Evolutionary conservation across 1,140 invertebrate genomes (phyloP).

Genomic region (Phymorhynchus buccinoides): DNA sequence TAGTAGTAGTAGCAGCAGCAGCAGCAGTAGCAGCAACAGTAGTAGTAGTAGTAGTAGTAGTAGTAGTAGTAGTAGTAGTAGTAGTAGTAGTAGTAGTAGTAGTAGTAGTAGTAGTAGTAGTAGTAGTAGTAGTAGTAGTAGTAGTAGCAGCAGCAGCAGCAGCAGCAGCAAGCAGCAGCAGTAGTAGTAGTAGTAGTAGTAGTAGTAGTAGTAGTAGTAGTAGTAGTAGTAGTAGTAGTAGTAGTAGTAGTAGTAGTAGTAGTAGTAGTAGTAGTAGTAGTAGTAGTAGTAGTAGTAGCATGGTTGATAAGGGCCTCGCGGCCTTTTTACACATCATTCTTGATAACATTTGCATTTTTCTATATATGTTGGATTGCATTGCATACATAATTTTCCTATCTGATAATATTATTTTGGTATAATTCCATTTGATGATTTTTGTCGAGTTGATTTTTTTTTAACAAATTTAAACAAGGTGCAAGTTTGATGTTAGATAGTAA

Average conservation of each 20-base stretch:
- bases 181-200: background rate
- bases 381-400: too few relatives aligned
- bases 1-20: background rate
- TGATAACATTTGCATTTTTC: too few relatives aligned
- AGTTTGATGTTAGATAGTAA: too few relatives aligned
- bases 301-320: too few relatives aligned
- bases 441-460: too few relatives aligned
- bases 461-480: too few relatives aligned
- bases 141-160: background rate
- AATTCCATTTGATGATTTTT: too few relatives aligned
- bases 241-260: background rate
- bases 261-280: background rate
- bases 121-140: slow-evolving; percentile 8
- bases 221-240: slow-evolving; percentile 18
- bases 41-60: background rate
- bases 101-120: background rate
- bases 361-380: too few relatives aligned
- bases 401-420: too few relatives aligned
- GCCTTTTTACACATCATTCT: too few relatives aligned
- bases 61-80: background rate
- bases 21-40: background rate
- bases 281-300: background rate
- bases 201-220: slow-evolving; percentile 1
- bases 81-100: background rate
- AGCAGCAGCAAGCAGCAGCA: too few relatives aligned